These are phyloP conservation scores for Pentalonia nigronervosa DNA, from an alignment of 1,140 invertebrate species.

Conservation along the genomic window DNA sequence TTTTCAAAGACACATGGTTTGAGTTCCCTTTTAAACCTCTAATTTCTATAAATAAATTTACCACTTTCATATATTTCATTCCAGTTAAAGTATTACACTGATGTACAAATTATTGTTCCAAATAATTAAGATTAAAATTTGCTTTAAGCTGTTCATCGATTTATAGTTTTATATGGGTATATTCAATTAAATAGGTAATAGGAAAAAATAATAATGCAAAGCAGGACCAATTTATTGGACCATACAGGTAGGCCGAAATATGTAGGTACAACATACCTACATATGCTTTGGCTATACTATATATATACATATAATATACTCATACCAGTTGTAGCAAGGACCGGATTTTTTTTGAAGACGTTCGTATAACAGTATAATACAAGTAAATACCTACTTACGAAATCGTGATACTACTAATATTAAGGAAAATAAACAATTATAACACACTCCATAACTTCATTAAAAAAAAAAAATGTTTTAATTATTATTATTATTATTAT, in stretches of 20 bases:
- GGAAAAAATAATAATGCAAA: not conserved
- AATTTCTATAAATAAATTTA: not conserved
- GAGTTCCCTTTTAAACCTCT: too few relatives aligned
- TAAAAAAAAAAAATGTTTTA: constrained; percentile 34
- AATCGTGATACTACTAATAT: constrained; percentile 10
- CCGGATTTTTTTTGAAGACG: constrained; percentile 15
- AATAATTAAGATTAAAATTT: not conserved
- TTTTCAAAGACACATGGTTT: too few relatives aligned
- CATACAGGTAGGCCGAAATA: not conserved
- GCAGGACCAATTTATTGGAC: not conserved
- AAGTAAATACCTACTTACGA: not conserved
- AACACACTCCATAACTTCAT: constrained; percentile 4
- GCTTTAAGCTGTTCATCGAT: not conserved
- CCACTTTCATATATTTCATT: not conserved
- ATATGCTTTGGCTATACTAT: not conserved
- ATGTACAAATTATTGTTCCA: not conserved
- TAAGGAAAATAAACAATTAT: constrained; percentile 21
- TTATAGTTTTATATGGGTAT: not conserved
- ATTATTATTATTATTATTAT: constrained; percentile 44
- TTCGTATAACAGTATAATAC: constrained; percentile 2
- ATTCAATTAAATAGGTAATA: not conserved
- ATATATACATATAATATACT: not conserved
- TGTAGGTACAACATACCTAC: too few relatives aligned
- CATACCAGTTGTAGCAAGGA: not conserved
- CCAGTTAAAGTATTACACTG: not conserved